Conservation (phyloP, 2,113 vertebrate genomes). For the Balaeniceps rex region DNA sequence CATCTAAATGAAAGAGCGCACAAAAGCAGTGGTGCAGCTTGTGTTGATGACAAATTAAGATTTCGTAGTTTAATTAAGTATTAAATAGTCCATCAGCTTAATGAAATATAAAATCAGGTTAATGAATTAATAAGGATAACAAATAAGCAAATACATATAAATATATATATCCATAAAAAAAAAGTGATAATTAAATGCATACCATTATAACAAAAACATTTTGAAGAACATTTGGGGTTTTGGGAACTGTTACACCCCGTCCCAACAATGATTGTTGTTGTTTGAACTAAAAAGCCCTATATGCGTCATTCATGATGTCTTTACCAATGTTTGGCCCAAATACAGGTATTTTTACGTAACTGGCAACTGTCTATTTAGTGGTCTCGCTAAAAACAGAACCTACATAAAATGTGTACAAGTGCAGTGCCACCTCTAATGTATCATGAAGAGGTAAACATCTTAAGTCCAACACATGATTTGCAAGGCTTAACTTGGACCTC, state of each 20-base stretch:
- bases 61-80: not conserved
- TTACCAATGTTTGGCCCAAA: not conserved
- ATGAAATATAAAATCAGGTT: not conserved
- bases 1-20: not conserved
- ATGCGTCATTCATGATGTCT: not conserved
- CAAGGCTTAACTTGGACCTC: not conserved
- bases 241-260: not conserved
- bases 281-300: not conserved
- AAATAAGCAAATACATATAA: not conserved
- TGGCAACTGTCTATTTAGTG: slow-evolving; percentile 18
- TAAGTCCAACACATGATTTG: not conserved
- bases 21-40: not conserved
- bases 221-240: not conserved
- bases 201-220: not conserved
- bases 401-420: not conserved
- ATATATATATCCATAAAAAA: not conserved
- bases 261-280: not conserved
- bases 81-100: not conserved
- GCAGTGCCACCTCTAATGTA: not conserved
- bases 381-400: slow-evolving; percentile 41
- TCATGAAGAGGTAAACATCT: not conserved
- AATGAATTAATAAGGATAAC: not conserved
- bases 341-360: slow-evolving; percentile 10
- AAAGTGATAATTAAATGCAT: not conserved
- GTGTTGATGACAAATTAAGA: not conserved